phyloP scores from a whole-genome alignment of 2,113 vertebrate genomes.

The Microtus pennsylvanicus region DNA sequence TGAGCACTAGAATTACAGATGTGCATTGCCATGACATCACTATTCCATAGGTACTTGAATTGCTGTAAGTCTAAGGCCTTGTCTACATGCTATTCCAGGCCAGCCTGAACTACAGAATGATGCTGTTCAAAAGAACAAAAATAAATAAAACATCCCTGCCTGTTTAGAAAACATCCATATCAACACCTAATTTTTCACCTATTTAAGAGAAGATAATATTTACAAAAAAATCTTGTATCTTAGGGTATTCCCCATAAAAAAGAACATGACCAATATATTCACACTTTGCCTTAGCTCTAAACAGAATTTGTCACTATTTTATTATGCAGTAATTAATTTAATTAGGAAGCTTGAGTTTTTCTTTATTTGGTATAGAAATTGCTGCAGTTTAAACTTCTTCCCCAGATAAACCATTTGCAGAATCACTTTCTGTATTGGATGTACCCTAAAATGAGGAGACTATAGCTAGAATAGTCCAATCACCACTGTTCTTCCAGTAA shows the following conservation, averaged over 20 bases:
- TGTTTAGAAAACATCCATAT: not conserved
- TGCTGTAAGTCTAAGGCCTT: not conserved
- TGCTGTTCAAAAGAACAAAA: not conserved
- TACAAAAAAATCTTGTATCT: not conserved
- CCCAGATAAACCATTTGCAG: not conserved
- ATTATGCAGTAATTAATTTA: not conserved
- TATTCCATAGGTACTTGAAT: not conserved
- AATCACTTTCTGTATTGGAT: conserved; percentile 1
- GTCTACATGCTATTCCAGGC: not conserved
- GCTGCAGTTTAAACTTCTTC: not conserved
- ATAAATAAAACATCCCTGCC: not conserved
- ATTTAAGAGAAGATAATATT: not conserved
- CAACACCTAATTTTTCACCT: not conserved
- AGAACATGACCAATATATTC: not conserved
- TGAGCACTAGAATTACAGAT: not conserved
- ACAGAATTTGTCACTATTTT: conserved; percentile 19
- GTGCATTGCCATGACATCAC: not conserved
- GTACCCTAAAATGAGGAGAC: not conserved
- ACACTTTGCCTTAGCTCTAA: not conserved
- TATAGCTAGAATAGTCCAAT: not conserved
- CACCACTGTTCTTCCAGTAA: not conserved
- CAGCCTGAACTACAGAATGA: not conserved
- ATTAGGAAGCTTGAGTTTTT: not conserved
- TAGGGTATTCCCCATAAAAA: not conserved
- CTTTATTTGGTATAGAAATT: not conserved